phyloP scores from a whole-genome alignment of 2,888 invertebrate species.

The Glaucopsyche alexis region DNA sequence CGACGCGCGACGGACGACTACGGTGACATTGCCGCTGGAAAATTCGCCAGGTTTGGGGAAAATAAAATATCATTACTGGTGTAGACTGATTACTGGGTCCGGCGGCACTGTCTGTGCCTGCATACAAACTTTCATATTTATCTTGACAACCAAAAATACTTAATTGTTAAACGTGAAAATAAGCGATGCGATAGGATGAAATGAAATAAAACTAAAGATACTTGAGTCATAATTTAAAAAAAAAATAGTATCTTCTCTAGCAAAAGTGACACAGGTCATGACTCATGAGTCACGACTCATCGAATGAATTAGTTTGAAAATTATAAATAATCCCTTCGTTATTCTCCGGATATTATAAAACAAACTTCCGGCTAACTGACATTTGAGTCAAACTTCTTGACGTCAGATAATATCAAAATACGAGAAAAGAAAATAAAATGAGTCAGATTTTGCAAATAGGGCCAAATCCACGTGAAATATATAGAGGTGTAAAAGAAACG shows the following conservation, averaged over 20 bases:
- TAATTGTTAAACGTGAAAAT: not conserved
- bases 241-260: not conserved
- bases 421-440: too few species aligned
- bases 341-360: conserved; percentile 6
- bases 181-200: not conserved
- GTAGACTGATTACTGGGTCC: not conserved
- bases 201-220: not conserved
- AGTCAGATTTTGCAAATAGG: too few species aligned
- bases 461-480: not conserved
- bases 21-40: too few species aligned
- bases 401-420: not conserved
- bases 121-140: not conserved
- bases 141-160: not conserved
- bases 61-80: too few species aligned
- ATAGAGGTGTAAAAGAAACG: too few species aligned
- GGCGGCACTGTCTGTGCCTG: not conserved
- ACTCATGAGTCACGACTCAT: not conserved
- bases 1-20: too few species aligned
- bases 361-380: conserved; percentile 4
- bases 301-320: not conserved
- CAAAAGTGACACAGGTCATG: not conserved
- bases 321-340: not conserved
- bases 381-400: not conserved
- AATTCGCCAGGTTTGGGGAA: too few species aligned
- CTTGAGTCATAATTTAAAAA: not conserved